These are phyloP conservation scores for Crypturellus undulatus DNA, from an alignment of 2,113 vertebrate genomes.

Conservation along the genomic window DNA sequence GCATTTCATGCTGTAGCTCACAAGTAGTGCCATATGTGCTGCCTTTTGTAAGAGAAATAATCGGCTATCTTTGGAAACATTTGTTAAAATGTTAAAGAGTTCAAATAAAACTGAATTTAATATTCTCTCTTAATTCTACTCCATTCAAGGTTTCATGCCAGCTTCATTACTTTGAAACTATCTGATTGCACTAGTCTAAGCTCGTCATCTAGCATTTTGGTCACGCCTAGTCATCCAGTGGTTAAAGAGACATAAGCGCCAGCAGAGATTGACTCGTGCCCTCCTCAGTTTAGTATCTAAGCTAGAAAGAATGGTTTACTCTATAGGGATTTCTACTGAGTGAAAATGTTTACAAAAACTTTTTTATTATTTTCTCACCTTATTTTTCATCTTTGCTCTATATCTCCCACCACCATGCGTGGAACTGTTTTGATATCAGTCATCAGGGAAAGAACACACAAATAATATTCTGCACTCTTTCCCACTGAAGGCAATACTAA, in stretches of 20 bases:
- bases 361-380: background rate
- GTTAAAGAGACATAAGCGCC: background rate
- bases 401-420: background rate
- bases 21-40: conserved; percentile 39
- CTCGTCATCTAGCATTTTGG: background rate
- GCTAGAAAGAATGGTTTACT: background rate
- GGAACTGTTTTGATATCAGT: background rate
- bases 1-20: conserved; percentile 12
- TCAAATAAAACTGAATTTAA: background rate
- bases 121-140: background rate
- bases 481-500: background rate
- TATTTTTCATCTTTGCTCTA: background rate
- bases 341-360: background rate
- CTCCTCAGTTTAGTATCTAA: background rate
- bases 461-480: background rate
- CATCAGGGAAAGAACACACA: background rate
- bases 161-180: background rate
- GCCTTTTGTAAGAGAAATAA: conserved; percentile 48
- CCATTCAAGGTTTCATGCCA: background rate
- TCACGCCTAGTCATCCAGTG: background rate
- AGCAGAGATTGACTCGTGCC: background rate
- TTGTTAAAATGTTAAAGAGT: background rate
- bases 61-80: conserved; percentile 26
- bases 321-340: background rate
- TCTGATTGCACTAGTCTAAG: background rate